phyloP scores from a whole-genome alignment of 2,888 invertebrate species.

The Orthosia incerta region DNA sequence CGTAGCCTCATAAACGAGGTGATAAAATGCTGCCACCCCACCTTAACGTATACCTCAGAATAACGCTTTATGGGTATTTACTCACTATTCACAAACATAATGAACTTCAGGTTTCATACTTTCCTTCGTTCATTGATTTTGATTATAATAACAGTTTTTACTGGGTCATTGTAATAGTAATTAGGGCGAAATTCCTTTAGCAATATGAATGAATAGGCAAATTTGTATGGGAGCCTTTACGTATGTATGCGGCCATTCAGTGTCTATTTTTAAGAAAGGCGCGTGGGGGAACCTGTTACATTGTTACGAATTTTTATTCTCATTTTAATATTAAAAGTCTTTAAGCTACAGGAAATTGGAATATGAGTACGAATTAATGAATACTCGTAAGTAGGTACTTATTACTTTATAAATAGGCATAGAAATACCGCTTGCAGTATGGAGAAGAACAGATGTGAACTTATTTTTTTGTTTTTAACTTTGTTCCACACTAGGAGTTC shows the following conservation, averaged over 20 bases:
- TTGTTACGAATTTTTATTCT: conserved; percentile 43
- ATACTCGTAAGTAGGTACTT: neutral
- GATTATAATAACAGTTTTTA: conserved; percentile 39
- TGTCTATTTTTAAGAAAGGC: conserved; percentile 25
- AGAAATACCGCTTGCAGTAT: too few species aligned
- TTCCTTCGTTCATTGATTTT: conserved; percentile 55
- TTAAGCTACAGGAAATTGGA: conserved; percentile 5
- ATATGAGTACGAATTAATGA: conserved; percentile 20
- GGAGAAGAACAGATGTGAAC: too few species aligned
- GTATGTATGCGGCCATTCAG: conserved; percentile 28
- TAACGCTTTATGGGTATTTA: conserved; percentile 70
- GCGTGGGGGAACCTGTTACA: conserved; percentile 28
- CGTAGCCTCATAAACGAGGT: conserved; percentile 77
- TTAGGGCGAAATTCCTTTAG: conserved; percentile 23
- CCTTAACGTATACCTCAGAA: conserved; percentile 72
- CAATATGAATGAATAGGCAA: conserved; percentile 24
- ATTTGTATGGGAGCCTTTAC: conserved; percentile 12
- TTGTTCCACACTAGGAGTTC: too few species aligned
- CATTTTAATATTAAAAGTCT: conserved; percentile 27
- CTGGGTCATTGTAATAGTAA: conserved; percentile 21
- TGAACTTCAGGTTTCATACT: conserved; percentile 65
- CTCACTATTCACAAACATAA: conserved; percentile 71
- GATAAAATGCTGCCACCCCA: conserved; percentile 79
- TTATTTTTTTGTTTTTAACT: too few species aligned
- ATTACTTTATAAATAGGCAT: conserved; percentile 7